Evolutionary conservation across 2,888 invertebrate species (phyloP).

Genomic region (Melipona bicolor): DNA sequence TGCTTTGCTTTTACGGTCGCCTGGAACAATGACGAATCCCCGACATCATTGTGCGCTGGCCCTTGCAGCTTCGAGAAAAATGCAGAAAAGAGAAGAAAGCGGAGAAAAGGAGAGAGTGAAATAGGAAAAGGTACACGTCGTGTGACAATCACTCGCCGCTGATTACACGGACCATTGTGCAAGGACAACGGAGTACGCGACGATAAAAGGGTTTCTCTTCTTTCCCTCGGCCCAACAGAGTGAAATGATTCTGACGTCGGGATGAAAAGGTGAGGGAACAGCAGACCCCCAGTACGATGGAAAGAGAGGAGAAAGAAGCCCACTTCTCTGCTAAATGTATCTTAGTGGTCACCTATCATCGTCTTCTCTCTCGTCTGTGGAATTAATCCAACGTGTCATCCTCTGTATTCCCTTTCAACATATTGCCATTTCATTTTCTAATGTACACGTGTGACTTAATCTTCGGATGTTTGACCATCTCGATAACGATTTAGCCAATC

Average conservation of each 20-base stretch:
- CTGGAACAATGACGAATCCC: conserved; percentile 79
- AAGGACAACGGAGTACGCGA: conserved; percentile 78
- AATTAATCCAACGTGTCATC: neutral
- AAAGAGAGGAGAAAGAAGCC: neutral
- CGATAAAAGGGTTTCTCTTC: conserved; percentile 56
- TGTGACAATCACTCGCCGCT: conserved; percentile 82
- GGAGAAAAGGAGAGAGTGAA: conserved; percentile 40
- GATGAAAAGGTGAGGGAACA: conserved; percentile 11
- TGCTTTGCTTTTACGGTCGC: conserved; percentile 74
- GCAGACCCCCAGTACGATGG: neutral
- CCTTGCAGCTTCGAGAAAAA: conserved; percentile 63
- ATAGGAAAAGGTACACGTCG: conserved; percentile 50
- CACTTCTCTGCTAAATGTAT: conserved; percentile 10
- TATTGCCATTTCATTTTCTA: neutral
- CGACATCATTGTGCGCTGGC: conserved; percentile 75
- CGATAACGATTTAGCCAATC: too few species aligned
- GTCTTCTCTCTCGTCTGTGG: neutral
- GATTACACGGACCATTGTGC: conserved; percentile 84
- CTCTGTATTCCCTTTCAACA: neutral
- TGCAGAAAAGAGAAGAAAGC: conserved; percentile 57
- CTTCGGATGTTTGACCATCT: neutral
- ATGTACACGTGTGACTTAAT: neutral
- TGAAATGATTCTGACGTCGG: conserved; percentile 45
- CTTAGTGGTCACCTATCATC: conserved; percentile 5
- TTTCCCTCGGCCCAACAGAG: conserved; percentile 44